Evolutionary conservation across 2,797 vertebrate species (phyloP), one percentile per base, ranked within the genome.

Genomic region (Falco naumanni): DNA sequence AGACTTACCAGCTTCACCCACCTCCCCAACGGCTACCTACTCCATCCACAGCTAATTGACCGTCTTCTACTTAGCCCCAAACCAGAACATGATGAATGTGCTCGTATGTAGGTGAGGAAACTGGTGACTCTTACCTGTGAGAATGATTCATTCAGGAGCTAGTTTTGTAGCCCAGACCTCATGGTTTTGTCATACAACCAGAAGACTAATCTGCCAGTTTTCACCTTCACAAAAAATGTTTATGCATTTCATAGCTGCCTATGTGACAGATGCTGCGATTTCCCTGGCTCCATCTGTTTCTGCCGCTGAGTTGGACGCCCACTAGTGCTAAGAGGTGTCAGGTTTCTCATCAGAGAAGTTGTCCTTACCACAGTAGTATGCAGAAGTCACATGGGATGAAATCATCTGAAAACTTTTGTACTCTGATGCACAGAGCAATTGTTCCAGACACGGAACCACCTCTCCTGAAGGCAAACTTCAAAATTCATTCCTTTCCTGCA

Each of bases 301-400:
- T 90, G 63, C 70, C 84, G 87, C 89, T 45, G 94, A 97, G 87
- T 91, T 82, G 90, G 91, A 97, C 94, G 14, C 96, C 96, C 84
- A 96, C 96, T 95, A 90, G 89, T 90, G 86, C 95, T 96, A 91
- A 94, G 78, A 82, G 61, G 59, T 96, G 94, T 94, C 95, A 96
- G 69, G 26, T 95, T 96, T 96, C 77, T 95, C 90, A 92, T 95
- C 97, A 94, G 65, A 92, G 84, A 95, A 92, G 65, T 80, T 91
- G 93, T 95, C 72, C 84, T 93, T 89, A 74, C 80, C 59, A 61
- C 61, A 82, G 69, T 87, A 94, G 59, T 24, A 91, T 90, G 75
- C 65, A 95, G 84, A 96, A 97, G 75, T 95, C 93, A 96, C 86
- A 89, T 82, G 87, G 71, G 79, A 97, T 96, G 80, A 97, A 97